These are phyloP conservation scores for Hemithea aestivaria DNA, from an alignment of 2,888 invertebrate species.

Conservation along the genomic window DNA sequence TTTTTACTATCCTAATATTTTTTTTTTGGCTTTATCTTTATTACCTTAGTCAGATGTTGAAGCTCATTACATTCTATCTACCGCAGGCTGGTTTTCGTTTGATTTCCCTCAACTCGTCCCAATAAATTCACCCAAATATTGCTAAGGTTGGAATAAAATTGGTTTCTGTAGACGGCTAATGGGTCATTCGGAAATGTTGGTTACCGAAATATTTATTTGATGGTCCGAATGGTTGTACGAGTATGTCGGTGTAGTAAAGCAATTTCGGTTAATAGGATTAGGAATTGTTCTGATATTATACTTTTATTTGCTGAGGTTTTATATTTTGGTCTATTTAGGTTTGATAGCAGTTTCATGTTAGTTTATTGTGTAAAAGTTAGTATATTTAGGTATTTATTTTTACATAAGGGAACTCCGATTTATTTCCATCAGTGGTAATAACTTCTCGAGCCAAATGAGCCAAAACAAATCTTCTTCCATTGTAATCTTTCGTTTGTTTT, in stretches of 20 bases:
- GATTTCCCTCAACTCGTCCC: conserved; percentile 26
- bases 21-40: no score
- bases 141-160: conserved; percentile 25
- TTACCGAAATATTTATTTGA: conserved; percentile 22
- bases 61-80: conserved; percentile 33
- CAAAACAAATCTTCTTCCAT: no score
- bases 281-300: conserved; percentile 13
- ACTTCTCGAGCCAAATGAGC: no score
- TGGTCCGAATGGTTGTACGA: conserved; percentile 15
- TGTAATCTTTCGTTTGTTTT: no score
- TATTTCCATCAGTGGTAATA: no score
- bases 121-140: conserved; percentile 27
- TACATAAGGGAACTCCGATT: no score
- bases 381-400: no score
- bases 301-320: conserved; percentile 2
- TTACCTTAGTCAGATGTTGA: conserved; percentile 29
- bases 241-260: conserved; percentile 15
- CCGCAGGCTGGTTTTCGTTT: conserved; percentile 15
- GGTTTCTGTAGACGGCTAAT: conserved; percentile 23
- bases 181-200: conserved; percentile 24
- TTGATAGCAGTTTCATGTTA: no score
- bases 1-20: conserved; percentile 21
- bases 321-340: background rate
- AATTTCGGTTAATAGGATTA: conserved; percentile 16
- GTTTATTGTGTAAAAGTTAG: no score